phyloP scores from a whole-genome alignment of 2,113 vertebrate species.

The Greenwoodochromis staneri region DNA sequence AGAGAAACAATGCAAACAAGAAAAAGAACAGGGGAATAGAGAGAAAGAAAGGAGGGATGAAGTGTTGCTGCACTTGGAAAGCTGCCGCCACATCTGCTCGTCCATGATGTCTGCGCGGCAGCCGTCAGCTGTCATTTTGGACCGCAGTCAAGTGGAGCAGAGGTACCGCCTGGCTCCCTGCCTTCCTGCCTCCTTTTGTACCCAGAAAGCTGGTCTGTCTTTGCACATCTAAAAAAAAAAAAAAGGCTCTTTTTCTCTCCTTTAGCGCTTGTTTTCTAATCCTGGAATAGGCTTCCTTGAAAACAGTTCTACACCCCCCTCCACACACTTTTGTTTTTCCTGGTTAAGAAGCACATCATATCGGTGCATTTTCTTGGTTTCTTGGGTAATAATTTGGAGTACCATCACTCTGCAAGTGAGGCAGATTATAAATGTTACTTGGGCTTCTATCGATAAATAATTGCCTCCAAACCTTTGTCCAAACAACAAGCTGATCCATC shows the following conservation, averaged over 20 bases:
- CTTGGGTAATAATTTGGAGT: not conserved
- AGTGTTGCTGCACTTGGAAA: slow-evolving; percentile 69
- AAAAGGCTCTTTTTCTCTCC: not conserved
- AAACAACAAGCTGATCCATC: slow-evolving; percentile 62
- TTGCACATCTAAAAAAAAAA: not conserved
- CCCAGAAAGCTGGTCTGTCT: slow-evolving; percentile 45
- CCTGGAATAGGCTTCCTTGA: not conserved
- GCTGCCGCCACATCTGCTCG: slow-evolving; percentile 75
- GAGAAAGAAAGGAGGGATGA: slow-evolving; percentile 44
- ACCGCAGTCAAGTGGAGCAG: slow-evolving; percentile 73
- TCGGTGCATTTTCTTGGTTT: not conserved
- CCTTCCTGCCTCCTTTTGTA: slow-evolving; percentile 46
- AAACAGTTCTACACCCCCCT: not conserved
- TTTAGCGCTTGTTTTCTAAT: not conserved
- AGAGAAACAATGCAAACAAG: not conserved
- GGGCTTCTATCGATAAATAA: slow-evolving; percentile 33
- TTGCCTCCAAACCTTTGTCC: slow-evolving; percentile 43
- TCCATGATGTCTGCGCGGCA: slow-evolving; percentile 68
- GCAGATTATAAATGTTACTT: slow-evolving; percentile 14
- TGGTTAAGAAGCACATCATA: not conserved
- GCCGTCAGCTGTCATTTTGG: slow-evolving; percentile 77
- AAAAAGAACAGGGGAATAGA: not conserved
- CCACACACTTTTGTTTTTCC: not conserved
- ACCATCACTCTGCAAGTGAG: not conserved
- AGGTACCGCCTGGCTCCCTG: slow-evolving; percentile 59